phyloP scores from a whole-genome alignment of 2,888 invertebrate species.

The Hedychridium roseum region DNA sequence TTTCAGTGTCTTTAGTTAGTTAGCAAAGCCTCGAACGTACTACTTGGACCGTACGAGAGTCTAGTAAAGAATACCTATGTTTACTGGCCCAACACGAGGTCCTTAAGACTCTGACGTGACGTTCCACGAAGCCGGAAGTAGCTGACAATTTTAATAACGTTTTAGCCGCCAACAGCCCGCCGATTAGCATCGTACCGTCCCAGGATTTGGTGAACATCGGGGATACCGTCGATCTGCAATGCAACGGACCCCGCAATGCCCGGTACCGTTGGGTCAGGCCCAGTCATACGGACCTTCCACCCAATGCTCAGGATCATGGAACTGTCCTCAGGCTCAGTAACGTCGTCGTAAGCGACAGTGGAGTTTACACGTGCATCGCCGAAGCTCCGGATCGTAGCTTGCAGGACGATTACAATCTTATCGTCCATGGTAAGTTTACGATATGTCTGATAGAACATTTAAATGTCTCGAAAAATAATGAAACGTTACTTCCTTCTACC shows the following conservation, averaged over 20 bases:
- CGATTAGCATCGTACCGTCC: constrained; percentile 57
- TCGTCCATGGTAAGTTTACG: constrained; percentile 69
- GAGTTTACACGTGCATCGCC: constrained; percentile 75
- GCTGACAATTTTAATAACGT: no score
- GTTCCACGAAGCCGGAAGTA: no score
- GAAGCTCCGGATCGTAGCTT: constrained; percentile 65
- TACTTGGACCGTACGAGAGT: no score
- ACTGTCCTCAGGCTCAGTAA: constrained; percentile 69
- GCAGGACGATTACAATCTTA: constrained; percentile 68
- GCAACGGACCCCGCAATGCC: constrained; percentile 62
- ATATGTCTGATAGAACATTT: no score
- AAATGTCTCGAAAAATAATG: no score
- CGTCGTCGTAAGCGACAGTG: constrained; percentile 71
- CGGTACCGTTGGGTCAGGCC: constrained; percentile 69
- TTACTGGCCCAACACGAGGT: no score
- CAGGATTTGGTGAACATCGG: constrained; percentile 68
- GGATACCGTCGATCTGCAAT: constrained; percentile 71
- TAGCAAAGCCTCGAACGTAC: no score
- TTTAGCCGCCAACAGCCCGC: constrained; percentile 46
- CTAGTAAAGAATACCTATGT: no score
- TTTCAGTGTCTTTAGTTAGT: no score
- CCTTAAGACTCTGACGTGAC: no score
- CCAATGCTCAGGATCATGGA: constrained; percentile 69
- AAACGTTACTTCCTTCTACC: no score
- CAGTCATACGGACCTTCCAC: constrained; percentile 66